Percentiles rank a stretch among this genome's conserved stretches.
Conservation (phyloP, 2,113 vertebrate species). For the Pseudopipra pipra region DNA sequence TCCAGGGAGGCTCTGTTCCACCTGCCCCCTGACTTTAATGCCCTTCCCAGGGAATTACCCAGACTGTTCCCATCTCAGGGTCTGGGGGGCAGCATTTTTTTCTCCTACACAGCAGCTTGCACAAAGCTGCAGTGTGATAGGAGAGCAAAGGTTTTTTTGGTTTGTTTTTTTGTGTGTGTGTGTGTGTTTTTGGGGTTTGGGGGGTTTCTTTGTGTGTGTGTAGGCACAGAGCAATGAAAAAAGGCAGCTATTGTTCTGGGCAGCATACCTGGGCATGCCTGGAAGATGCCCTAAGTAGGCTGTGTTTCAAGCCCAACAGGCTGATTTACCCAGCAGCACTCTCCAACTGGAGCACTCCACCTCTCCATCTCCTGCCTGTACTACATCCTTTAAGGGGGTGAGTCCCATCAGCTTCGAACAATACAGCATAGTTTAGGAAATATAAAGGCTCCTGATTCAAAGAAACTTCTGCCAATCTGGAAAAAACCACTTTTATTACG, state of each 20-base stretch:
- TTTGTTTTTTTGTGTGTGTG: neutral
- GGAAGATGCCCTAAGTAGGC: neutral
- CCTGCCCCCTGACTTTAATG: neutral
- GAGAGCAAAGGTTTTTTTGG: neutral
- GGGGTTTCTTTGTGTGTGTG: neutral
- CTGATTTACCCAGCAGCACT: neutral
- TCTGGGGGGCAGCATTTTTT: neutral
- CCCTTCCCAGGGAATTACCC: neutral
- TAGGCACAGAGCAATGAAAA: neutral
- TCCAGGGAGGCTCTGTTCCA: neutral
- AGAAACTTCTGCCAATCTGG: too few relatives aligned
- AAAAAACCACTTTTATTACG: too few relatives aligned
- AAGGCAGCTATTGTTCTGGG: neutral
- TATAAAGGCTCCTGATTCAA: neutral
- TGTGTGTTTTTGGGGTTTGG: neutral
- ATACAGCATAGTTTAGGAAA: neutral
- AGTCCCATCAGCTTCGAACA: neutral
- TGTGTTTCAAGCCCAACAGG: neutral
- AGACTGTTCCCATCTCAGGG: neutral
- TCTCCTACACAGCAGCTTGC: neutral
- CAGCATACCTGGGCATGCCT: accelerated
- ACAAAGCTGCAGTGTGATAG: neutral
- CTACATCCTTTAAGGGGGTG: neutral
- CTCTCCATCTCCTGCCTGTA: neutral
- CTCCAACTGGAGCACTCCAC: neutral